Evolutionary conservation across 2,797 vertebrate species (phyloP).

Genomic region (Falco rusticolus): DNA sequence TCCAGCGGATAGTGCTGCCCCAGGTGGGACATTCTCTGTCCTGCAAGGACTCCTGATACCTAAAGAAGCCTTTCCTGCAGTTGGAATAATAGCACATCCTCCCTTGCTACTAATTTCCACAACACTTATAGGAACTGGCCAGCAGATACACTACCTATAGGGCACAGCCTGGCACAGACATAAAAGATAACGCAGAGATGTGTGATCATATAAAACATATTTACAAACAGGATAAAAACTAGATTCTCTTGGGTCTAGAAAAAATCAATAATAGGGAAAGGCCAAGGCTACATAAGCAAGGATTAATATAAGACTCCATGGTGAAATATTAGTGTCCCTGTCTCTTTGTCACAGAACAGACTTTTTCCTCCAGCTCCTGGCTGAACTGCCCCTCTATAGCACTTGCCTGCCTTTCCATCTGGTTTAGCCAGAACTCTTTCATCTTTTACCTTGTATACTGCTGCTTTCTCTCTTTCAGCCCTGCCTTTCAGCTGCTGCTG

Average conservation of each 20-base stretch:
- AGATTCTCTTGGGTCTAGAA: not conserved
- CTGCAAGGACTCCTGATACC: not conserved
- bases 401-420: not conserved
- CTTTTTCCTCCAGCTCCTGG: not conserved
- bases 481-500: not conserved
- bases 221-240: not conserved
- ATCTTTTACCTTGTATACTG: not conserved
- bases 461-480: not conserved
- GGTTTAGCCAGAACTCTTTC: not conserved
- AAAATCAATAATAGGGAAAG: not conserved
- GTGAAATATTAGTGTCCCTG: not conserved
- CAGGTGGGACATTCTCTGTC: not conserved
- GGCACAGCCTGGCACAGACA: not conserved
- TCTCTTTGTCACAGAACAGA: not conserved
- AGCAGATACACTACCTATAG: not conserved
- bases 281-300: not conserved
- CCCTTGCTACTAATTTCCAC: not conserved
- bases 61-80: not conserved
- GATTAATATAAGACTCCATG: not conserved
- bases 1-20: not conserved
- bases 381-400: not conserved
- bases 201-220: not conserved
- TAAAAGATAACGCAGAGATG: not conserved
- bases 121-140: not conserved
- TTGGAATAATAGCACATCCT: not conserved